These are phyloP conservation scores for Magallana nippona DNA, from an alignment of 2,888 invertebrate genomes.

Conservation along the genomic window DNA sequence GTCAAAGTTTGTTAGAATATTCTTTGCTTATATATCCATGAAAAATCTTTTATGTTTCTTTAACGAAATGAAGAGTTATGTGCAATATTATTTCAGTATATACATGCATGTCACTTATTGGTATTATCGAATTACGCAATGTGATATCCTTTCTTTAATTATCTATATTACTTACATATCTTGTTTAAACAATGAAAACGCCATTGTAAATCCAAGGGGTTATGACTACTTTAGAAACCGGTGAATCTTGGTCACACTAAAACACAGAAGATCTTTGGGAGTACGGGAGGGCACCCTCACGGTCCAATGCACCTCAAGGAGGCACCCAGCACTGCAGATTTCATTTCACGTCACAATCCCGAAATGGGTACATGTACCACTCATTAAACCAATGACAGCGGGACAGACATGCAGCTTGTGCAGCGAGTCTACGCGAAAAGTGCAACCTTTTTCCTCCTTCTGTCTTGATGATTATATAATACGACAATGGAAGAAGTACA, in stretches of 20 bases:
- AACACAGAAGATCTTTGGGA: not conserved
- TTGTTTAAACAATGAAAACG: constrained; percentile 12
- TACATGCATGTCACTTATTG: not conserved
- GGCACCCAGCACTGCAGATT: not conserved
- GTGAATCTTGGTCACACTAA: not conserved
- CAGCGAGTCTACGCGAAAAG: not conserved
- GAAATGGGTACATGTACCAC: no score
- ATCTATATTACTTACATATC: not conserved
- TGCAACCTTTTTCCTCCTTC: not conserved
- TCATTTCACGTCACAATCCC: no score
- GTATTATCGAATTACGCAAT: not conserved
- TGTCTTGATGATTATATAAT: not conserved
- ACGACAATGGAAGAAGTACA: not conserved
- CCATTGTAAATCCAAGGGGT: not conserved
- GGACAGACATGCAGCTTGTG: no score
- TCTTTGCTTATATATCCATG: no score
- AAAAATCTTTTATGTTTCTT: no score
- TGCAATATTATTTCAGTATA: not conserved
- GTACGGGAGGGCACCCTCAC: not conserved
- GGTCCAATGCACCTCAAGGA: not conserved
- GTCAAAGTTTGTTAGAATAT: no score
- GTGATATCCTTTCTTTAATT: not conserved
- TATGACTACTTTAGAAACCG: not conserved
- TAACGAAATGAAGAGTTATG: no score
- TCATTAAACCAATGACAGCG: no score